phyloP scores from a whole-genome alignment of 2,113 vertebrate species.

The Daubentonia madagascariensis region DNA sequence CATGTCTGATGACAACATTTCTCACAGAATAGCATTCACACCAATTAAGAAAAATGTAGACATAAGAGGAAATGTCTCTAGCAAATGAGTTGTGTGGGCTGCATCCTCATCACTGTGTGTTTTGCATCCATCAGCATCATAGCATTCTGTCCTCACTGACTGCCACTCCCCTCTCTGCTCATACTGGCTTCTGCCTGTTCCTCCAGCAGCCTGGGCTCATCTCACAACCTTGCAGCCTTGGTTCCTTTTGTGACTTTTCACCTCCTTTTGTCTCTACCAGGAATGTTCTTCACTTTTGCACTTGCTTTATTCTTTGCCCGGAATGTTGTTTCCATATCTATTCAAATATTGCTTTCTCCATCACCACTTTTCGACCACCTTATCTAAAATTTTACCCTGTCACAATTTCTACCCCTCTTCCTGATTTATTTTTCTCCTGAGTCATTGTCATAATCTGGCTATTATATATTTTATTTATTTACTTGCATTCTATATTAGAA shows the following conservation, averaged over 20 bases:
- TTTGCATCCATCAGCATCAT: rapidly evolving
- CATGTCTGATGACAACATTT: background rate
- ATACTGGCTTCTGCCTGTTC: too few relatives aligned
- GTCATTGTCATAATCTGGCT: background rate
- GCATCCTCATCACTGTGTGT: rapidly evolving
- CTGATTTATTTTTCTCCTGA: background rate
- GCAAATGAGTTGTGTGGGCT: background rate
- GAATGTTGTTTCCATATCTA: background rate
- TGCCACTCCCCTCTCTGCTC: too few relatives aligned
- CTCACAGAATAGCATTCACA: background rate
- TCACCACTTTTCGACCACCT: background rate
- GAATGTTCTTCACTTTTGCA: background rate
- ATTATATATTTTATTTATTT: background rate
- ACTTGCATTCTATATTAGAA: background rate
- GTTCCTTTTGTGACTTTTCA: too few relatives aligned
- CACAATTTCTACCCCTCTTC: background rate
- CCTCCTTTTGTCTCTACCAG: background rate
- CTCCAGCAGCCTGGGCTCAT: rapidly evolving
- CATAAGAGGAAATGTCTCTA: background rate
- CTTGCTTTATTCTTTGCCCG: background rate
- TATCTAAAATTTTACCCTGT: background rate
- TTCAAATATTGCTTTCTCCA: background rate
- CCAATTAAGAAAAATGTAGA: background rate
- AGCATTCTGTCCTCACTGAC: background rate
- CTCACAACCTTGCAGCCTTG: too few relatives aligned